Percentiles rank a stretch among this genome's conserved stretches.
Conservation (phyloP, 2,797 vertebrate genomes). For the Chromis chromis region DNA sequence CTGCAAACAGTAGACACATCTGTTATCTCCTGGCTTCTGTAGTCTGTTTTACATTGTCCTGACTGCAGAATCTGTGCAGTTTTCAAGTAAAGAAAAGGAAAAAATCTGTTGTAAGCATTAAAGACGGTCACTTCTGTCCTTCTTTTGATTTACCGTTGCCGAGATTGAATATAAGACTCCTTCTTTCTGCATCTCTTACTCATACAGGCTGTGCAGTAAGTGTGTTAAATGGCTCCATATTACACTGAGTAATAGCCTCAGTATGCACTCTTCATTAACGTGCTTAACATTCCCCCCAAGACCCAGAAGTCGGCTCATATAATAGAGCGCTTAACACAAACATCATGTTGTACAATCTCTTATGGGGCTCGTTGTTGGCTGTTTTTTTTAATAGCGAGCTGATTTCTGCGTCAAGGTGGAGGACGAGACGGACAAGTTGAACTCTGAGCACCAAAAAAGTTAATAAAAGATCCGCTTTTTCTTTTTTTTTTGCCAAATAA, state of each 20-base stretch:
- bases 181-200: constrained; percentile 48
- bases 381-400: constrained; percentile 44
- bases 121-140: constrained; percentile 38
- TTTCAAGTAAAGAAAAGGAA: constrained; percentile 35
- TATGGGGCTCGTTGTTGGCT: constrained; percentile 66
- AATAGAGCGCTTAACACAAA: constrained; percentile 75
- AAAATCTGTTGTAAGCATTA: constrained; percentile 16
- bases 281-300: constrained; percentile 76
- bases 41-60: constrained; percentile 41
- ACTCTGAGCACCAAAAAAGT: constrained; percentile 41
- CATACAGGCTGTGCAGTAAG: constrained; percentile 49
- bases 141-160: constrained; percentile 56
- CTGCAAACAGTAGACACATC: constrained; percentile 59
- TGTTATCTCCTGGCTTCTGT: constrained; percentile 51
- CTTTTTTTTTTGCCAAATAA: constrained; percentile 38
- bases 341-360: constrained; percentile 73
- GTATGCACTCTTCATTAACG: constrained; percentile 79
- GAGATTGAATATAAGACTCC: constrained; percentile 31
- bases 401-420: constrained; percentile 53
- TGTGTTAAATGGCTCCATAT: constrained; percentile 75
- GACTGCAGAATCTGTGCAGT: constrained; percentile 17
- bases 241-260: constrained; percentile 72
- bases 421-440: constrained; percentile 36
- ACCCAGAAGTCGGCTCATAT: constrained; percentile 74
- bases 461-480: constrained; percentile 31